Evolutionary conservation across 2,888 invertebrate genomes (phyloP).

Genomic region (Dichetophora obliterata): DNA sequence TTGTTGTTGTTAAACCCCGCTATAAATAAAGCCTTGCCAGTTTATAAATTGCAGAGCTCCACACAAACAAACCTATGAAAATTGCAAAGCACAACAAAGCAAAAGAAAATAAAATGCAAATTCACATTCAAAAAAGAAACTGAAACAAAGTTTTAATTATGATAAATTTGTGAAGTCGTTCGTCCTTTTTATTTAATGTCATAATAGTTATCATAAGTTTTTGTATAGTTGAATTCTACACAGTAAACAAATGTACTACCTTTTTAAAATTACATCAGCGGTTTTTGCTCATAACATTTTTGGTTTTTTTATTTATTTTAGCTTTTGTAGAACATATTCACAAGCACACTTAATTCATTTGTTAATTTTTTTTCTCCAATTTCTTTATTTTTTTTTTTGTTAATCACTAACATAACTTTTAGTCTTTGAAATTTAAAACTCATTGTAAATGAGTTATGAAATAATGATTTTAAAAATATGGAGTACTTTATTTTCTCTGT

Average conservation of each 20-base stretch:
- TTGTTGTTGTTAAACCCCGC: not conserved
- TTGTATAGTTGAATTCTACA: not conserved
- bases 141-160: constrained; percentile 20
- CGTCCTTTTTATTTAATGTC: not conserved
- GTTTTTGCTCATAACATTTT: not conserved
- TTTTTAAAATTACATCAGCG: not conserved
- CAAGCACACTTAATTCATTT: not conserved
- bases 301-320: not conserved
- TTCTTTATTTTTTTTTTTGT: not conserved
- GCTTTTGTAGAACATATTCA: constrained; percentile 3
- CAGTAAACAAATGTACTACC: not conserved
- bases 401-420: constrained; percentile 8
- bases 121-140: not conserved
- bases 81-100: not conserved
- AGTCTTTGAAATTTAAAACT: not conserved
- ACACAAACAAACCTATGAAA: constrained; percentile 3
- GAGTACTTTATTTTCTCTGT: too few species aligned
- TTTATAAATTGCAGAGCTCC: constrained; percentile 2
- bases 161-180: not conserved
- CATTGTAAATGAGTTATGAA: too few species aligned
- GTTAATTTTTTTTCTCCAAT: not conserved
- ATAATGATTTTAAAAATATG: too few species aligned
- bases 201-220: not conserved
- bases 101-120: not conserved
- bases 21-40: not conserved